Percentiles rank a stretch among this genome's conserved stretches.
These are phyloP conservation scores for Poeciliopsis turneri DNA, from an alignment of 2,797 vertebrate species.

Conservation along the genomic window DNA sequence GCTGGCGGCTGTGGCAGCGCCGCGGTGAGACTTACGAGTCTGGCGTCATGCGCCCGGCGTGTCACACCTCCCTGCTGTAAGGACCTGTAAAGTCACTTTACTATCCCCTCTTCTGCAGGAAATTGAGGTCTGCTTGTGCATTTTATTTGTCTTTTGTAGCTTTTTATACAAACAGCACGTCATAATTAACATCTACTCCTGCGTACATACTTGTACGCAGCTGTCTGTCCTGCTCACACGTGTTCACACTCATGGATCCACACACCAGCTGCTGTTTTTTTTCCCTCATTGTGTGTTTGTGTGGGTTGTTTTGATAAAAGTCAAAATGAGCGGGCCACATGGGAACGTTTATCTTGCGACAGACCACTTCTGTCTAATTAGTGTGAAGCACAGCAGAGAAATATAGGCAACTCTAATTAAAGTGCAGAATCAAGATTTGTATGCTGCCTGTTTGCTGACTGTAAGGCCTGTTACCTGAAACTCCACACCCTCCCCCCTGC, in stretches of 20 bases:
- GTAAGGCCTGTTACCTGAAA: slow-evolving; percentile 26
- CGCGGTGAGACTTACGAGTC: slow-evolving; percentile 68
- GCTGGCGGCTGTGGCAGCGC: slow-evolving; percentile 66
- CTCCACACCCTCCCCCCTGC: slow-evolving; percentile 13
- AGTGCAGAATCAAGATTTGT: slow-evolving; percentile 35
- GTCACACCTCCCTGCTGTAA: slow-evolving; percentile 51
- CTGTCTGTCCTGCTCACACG: background rate
- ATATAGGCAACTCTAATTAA: slow-evolving; percentile 74
- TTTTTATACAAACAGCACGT: slow-evolving; percentile 60
- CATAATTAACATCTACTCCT: slow-evolving; percentile 53
- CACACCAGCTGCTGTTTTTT: slow-evolving; percentile 11
- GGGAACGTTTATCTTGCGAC: slow-evolving; percentile 79
- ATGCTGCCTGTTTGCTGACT: slow-evolving; percentile 32
- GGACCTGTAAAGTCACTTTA: slow-evolving; percentile 54
- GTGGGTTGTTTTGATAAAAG: slow-evolving; percentile 64
- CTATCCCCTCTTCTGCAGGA: slow-evolving; percentile 60
- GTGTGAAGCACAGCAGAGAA: slow-evolving; percentile 68
- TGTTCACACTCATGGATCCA: slow-evolving; percentile 19
- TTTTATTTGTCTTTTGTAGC: background rate
- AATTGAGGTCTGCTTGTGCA: slow-evolving; percentile 51
- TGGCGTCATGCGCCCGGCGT: slow-evolving; percentile 56
- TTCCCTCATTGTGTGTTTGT: slow-evolving; percentile 17
- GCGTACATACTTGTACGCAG: background rate
- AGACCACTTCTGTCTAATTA: slow-evolving; percentile 84
- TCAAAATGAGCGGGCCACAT: slow-evolving; percentile 77